A percentile compares a stretch with the other conserved stretches of the same genome.
phyloP scores from a whole-genome alignment of 2,888 invertebrate genomes.

The Lysandra coridon region DNA sequence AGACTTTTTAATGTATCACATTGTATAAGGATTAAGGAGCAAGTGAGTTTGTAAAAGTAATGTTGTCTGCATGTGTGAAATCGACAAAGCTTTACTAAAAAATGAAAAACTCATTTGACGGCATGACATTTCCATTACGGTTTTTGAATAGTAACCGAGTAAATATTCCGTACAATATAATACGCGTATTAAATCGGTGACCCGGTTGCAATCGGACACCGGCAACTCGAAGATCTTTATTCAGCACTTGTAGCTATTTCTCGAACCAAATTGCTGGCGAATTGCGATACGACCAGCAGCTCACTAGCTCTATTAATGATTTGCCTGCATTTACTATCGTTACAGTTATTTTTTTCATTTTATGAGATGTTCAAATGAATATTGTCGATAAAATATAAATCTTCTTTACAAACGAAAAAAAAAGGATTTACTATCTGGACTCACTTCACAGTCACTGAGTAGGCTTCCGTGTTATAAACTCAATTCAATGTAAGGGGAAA shows the following conservation, averaged over 20 bases:
- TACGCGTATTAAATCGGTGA: constrained; percentile 23
- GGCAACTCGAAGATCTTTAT: constrained; percentile 22
- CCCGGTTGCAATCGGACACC: constrained; percentile 2
- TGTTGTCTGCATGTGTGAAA: neutral
- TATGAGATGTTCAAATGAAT: no score
- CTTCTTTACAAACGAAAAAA: no score
- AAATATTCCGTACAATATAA: constrained; percentile 11
- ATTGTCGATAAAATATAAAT: no score
- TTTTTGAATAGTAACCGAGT: neutral
- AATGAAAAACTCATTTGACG: neutral
- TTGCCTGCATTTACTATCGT: neutral
- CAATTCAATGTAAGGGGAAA: neutral
- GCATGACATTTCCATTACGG: neutral
- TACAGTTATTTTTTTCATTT: neutral
- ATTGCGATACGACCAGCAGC: neutral
- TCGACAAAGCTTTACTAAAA: neutral
- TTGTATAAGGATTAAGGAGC: no score
- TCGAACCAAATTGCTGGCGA: neutral
- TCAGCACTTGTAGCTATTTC: constrained; percentile 20
- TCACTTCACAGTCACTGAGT: no score
- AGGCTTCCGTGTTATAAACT: neutral
- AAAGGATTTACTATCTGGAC: no score
- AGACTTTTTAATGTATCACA: no score
- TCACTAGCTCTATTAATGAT: neutral
- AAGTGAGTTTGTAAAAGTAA: neutral